Evolutionary conservation across 2,113 vertebrate species (phyloP).

Genomic region (Ceuthmochares aereus): DNA sequence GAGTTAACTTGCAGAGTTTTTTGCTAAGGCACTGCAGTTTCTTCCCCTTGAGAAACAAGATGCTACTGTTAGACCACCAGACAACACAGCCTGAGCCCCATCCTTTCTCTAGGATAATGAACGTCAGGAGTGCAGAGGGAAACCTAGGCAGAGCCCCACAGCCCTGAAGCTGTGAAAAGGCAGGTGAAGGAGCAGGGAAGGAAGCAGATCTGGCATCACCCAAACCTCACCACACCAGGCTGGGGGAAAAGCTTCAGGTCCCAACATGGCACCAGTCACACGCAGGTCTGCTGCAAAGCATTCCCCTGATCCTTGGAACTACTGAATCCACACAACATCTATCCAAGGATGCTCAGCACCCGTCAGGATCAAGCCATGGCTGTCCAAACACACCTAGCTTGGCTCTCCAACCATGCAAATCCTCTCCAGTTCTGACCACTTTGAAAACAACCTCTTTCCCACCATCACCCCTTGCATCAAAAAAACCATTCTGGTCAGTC

Average conservation of each 20-base stretch:
- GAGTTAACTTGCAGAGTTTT: not conserved
- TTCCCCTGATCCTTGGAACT: not conserved
- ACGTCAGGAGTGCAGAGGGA: not conserved
- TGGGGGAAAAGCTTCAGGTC: not conserved
- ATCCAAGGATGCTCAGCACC: not conserved
- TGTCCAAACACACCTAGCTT: not conserved
- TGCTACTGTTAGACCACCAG: not conserved
- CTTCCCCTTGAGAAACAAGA: not conserved
- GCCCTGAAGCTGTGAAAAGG: not conserved
- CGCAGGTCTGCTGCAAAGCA: not conserved
- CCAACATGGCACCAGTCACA: accelerated
- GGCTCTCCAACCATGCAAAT: conserved; percentile 12
- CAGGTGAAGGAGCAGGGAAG: not conserved
- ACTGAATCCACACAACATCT: not conserved
- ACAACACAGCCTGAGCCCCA: not conserved
- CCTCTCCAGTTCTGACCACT: not conserved
- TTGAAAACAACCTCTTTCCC: not conserved
- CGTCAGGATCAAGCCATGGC: not conserved
- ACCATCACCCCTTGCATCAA: not conserved
- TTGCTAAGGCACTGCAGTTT: not conserved
- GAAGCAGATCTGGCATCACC: not conserved
- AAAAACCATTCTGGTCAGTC: not conserved
- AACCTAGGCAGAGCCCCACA: not conserved
- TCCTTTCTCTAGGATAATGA: not conserved
- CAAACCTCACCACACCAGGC: not conserved